Evolutionary conservation across 2,888 invertebrate species (phyloP), one percentile per base, ranked within the genome.

Genomic region (Parnassius orleans): DNA sequence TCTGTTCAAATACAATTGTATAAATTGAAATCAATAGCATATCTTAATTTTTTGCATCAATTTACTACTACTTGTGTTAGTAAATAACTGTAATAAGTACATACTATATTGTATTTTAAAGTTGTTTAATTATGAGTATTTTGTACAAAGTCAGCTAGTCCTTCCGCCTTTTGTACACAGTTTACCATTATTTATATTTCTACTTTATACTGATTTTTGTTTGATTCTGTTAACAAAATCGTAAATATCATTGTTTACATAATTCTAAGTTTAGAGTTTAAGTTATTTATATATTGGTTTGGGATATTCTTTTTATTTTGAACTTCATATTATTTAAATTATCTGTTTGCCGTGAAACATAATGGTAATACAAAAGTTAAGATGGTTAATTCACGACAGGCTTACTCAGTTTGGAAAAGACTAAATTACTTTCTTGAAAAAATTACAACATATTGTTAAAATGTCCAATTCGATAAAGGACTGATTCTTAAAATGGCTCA

Each of bases 131-230:
- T 52, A 58, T 43, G 24, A 14, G 33, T 44, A 67, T 69, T 63
- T 57, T 69, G 72, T 76, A 76, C 72, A 75, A 75, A 71, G 55
- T 63, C 59, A 61, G 65, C 76, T 76, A 73, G 75, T 75, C 74
- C 69, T 63, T 67, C 65, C 65, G 65, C 66, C 65, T 66, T 66
- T 68, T 73, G 63, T 73, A 66, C 63, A 67, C 59, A 63, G 53
- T 63, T 63, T 61, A 53, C 14, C 14, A 14, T n/a, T 14, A 14
- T 48, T 48, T n/a, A 48, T 48, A 48, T 53, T 53, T 19, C 19
- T 19, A 19, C 19, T 19, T 12, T 53, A 41, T 5, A 7, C 33
- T 33, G 33, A 33, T 33, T 33, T 33, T 33, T 57, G 7, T 57
- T 33, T 48, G 7, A 50, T 57, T 15, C 41, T 57, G 44, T 11